phyloP scores from a whole-genome alignment of 30 jellyfish, hydroid and myxozoan genomes.

The Clytia hemisphaerica region DNA sequence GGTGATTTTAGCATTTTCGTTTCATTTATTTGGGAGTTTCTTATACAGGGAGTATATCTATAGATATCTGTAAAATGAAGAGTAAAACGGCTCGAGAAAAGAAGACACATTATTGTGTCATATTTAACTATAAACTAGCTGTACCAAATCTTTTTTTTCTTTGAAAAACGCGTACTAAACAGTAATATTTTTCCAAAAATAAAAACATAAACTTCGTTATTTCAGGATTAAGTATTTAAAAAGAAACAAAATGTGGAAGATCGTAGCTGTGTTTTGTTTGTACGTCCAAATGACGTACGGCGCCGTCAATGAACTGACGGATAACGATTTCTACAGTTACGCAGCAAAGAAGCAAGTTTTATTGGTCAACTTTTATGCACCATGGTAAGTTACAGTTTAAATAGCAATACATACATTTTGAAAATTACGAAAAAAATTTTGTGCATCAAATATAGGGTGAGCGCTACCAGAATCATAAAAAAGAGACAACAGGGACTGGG shows the following conservation, averaged over 20 bases:
- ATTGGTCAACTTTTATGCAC: constrained; percentile 82
- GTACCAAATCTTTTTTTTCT: no score
- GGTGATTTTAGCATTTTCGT: no score
- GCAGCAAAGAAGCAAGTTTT: constrained; percentile 75
- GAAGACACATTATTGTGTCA: no score
- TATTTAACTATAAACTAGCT: no score
- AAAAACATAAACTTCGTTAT: no score
- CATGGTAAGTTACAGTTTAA: constrained; percentile 64
- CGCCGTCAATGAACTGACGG: constrained; percentile 54
- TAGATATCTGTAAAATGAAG: no score
- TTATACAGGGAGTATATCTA: no score
- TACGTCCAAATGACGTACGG: neutral
- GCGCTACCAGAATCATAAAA: neutral
- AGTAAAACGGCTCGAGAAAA: no score
- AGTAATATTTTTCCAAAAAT: no score
- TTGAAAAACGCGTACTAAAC: no score
- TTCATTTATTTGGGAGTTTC: no score
- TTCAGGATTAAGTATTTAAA: no score
- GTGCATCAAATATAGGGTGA: neutral
- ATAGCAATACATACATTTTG: neutral
- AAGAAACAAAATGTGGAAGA: neutral
- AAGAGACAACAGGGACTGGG: neutral
- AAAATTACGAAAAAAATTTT: neutral
- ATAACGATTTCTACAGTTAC: constrained; percentile 68
- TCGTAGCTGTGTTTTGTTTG: constrained; percentile 6